Evolutionary conservation across 2,888 invertebrate genomes (phyloP).

Genomic region (Hedychridium roseum): DNA sequence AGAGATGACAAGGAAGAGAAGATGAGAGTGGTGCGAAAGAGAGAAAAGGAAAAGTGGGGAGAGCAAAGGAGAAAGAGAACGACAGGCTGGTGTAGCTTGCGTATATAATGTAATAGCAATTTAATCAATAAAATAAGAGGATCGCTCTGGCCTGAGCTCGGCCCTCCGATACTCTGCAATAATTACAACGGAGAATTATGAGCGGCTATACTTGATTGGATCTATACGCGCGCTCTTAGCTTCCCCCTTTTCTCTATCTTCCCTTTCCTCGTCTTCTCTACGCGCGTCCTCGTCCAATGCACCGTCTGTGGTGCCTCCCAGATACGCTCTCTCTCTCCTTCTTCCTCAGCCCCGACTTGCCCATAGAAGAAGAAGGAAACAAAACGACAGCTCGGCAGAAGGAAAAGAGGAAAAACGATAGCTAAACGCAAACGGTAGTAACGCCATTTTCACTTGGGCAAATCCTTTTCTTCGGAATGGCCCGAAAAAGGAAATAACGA

Average conservation of each 20-base stretch:
- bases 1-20: not conserved
- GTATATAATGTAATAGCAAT: constrained; percentile 57
- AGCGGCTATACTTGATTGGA: constrained; percentile 59
- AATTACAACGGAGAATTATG: constrained; percentile 61
- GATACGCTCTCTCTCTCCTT: too few species aligned
- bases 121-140: constrained; percentile 61
- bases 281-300: not conserved
- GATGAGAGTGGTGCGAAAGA: not conserved
- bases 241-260: constrained; percentile 12
- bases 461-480: too few species aligned
- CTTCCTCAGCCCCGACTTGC: too few species aligned
- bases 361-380: too few species aligned
- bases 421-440: too few species aligned
- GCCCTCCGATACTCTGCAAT: constrained; percentile 54
- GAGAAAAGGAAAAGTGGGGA: constrained; percentile 5
- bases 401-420: too few species aligned
- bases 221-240: constrained; percentile 49
- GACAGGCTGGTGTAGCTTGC: too few species aligned
- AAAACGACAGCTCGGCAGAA: too few species aligned
- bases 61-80: not conserved
- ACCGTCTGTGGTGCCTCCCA: too few species aligned
- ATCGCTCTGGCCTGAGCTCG: constrained; percentile 41
- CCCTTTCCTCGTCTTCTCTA: not conserved
- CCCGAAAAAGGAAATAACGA: too few species aligned
- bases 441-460: too few species aligned